A percentile compares a stretch with the other conserved stretches of the same genome.
Evolutionary conservation across 1,140 invertebrate genomes (phyloP).

Genomic region (Scaptomyza pallida): DNA sequence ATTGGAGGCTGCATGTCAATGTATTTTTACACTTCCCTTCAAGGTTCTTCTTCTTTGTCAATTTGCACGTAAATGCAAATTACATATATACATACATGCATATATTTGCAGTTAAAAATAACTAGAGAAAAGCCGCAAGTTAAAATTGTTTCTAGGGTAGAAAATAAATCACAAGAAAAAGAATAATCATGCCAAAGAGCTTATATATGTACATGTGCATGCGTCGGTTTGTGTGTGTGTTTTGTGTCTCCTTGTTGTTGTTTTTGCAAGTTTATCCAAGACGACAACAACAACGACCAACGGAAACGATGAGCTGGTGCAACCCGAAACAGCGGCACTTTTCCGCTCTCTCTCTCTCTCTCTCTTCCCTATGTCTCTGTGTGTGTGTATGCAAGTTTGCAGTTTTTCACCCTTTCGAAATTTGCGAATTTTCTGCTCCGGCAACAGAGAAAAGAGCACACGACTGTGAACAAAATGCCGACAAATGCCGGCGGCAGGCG

Average conservation of each 20-base stretch:
- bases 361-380: no score
- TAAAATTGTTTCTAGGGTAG: slow-evolving; percentile 78
- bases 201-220: neutral
- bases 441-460: slow-evolving; percentile 44
- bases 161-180: slow-evolving; percentile 69
- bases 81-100: slow-evolving; percentile 22
- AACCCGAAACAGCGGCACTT: slow-evolving; percentile 46
- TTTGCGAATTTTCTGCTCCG: slow-evolving; percentile 58
- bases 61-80: slow-evolving; percentile 62
- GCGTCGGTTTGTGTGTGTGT: neutral
- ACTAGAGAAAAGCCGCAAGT: slow-evolving; percentile 64
- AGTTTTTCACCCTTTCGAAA: slow-evolving; percentile 71
- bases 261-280: slow-evolving; percentile 52
- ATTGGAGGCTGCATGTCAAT: slow-evolving; percentile 40
- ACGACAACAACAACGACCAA: slow-evolving; percentile 35
- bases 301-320: slow-evolving; percentile 58
- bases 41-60: slow-evolving; percentile 40
- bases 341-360: no score
- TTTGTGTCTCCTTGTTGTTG: slow-evolving; percentile 34
- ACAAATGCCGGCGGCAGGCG: slow-evolving; percentile 52
- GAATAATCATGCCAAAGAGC: slow-evolving; percentile 19
- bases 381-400: slow-evolving; percentile 33
- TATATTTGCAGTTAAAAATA: slow-evolving; percentile 64
- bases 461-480: slow-evolving; percentile 54
- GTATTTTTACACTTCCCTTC: slow-evolving; percentile 74